Base-by-base conservation (phyloP, 2,888 invertebrate species). In the Drosophila affinis region DNA sequence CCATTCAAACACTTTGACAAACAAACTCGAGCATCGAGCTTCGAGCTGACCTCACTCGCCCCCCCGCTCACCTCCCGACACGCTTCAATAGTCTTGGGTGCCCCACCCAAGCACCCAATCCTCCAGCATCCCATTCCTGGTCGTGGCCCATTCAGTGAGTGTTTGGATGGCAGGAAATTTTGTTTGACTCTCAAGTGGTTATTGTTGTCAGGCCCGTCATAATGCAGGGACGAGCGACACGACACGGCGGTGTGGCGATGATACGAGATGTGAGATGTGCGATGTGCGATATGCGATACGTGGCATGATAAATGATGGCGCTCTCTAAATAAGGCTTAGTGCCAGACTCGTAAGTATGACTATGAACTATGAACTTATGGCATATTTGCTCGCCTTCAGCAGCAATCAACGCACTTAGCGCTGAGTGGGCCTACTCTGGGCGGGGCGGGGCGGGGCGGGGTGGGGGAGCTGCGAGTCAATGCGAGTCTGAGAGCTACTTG, bases 141-240 rank as follows among this genome's bases (percentile, higher is more conserved):
- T 24, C 18, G 24, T 48, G 14, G 10, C 10, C 10, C 21, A 46
- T 47, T 5, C 29, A 17, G 14, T 58, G 49, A 62, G 72, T 76
- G 60, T 78, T 78, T 78, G 78, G 55, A 67, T 65, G 63, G 63
- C 68, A 55, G 21, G 10, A 21, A 55, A 39, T 70, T 75, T 69
- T 79, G 67, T 71, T 70, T 75, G 69, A 60, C 71, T 62, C 71
- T 82, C 71, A 53, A 83, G 83, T 87, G 88, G 77, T 79, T 85
- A 85, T 87, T 87, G 83, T 83, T 83, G 88, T 87, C 88, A 74
- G 72, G 60, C 62, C 67, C 64, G 69, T n/a, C 81, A 78, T 81
- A 75, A 79, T 79, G 78, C 81, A 72, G 64, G 55, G 46, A 59
- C 62, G 27, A 48, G 60, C 44, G 69, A 70, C 57, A 63, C 44